Evolutionary conservation across 2,113 vertebrate genomes (phyloP).

Genomic region (Cephalopterus ornatus): DNA sequence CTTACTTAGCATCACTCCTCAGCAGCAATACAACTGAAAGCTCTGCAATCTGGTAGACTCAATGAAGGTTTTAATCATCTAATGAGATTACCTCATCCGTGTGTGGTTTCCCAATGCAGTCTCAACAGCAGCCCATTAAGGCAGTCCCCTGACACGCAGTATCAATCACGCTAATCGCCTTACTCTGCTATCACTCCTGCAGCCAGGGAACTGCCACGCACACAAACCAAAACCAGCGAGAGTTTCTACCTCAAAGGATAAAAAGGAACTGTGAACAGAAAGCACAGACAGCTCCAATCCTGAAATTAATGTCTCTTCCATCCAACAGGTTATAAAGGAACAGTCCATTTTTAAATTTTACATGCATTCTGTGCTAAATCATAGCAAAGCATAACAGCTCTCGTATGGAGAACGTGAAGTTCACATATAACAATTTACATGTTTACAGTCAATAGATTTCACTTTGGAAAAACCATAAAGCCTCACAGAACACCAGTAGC

Average conservation of each 20-base stretch:
- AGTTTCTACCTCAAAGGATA: background rate
- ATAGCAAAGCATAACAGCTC: background rate
- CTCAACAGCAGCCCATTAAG: slow-evolving; percentile 65
- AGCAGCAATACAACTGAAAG: slow-evolving; percentile 49
- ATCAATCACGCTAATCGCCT: slow-evolving; percentile 61
- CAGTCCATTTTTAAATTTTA: rapidly evolving
- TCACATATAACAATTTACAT: background rate
- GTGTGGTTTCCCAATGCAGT: slow-evolving; percentile 47
- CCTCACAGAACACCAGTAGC: background rate
- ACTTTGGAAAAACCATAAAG: background rate
- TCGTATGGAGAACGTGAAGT: background rate
- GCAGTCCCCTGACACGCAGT: slow-evolving; percentile 61
- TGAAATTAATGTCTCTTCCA: background rate
- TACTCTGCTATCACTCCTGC: slow-evolving; percentile 19
- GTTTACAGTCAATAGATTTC: background rate
- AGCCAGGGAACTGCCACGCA: background rate
- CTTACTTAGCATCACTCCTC: slow-evolving; percentile 26
- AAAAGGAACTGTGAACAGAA: background rate
- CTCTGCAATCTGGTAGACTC: slow-evolving; percentile 33
- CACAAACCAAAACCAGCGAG: background rate
- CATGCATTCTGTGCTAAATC: background rate
- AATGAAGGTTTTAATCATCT: slow-evolving; percentile 65
- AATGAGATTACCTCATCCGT: slow-evolving; percentile 71
- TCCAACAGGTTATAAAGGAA: background rate
- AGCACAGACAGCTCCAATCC: background rate